phyloP scores from a whole-genome alignment of 2,888 invertebrate genomes.

The Ennomos quercinarius region DNA sequence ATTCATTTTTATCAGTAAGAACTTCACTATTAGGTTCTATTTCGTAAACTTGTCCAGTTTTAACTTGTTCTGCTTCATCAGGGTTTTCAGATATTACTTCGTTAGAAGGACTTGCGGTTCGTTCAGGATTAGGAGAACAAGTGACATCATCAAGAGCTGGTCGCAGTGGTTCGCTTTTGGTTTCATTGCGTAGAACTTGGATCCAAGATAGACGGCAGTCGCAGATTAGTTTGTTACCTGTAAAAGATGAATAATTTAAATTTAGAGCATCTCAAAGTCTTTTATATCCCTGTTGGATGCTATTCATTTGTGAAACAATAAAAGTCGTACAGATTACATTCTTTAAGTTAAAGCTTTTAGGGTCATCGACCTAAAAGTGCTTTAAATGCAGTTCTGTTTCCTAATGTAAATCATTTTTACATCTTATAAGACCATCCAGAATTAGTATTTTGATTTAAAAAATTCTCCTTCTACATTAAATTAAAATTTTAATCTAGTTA shows the following conservation, averaged over 20 bases:
- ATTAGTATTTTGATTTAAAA: neutral
- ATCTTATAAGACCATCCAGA: no score
- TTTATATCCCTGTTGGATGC: no score
- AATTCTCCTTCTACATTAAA: neutral
- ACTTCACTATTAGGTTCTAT: conserved; percentile 54
- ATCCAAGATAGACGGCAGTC: conserved; percentile 94
- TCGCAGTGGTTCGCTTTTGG: conserved; percentile 88
- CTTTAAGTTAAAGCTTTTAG: neutral
- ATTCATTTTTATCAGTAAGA: conserved; percentile 56
- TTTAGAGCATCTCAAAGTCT: no score
- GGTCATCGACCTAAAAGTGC: no score
- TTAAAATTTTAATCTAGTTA: conserved; percentile 13
- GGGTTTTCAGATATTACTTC: conserved; percentile 30
- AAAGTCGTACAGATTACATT: no score
- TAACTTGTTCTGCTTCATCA: conserved; percentile 33
- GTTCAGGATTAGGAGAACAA: conserved; percentile 71
- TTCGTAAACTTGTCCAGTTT: conserved; percentile 55
- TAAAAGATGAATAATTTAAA: conserved; percentile 22
- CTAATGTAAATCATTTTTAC: no score
- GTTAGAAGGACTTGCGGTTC: conserved; percentile 41
- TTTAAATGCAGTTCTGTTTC: no score
- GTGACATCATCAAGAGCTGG: conserved; percentile 89
- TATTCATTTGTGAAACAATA: no score
- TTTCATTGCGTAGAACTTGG: conserved; percentile 89
- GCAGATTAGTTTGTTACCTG: conserved; percentile 93